Conservation (phyloP, 2,113 vertebrate genomes). For the Heterochromis multidens region DNA sequence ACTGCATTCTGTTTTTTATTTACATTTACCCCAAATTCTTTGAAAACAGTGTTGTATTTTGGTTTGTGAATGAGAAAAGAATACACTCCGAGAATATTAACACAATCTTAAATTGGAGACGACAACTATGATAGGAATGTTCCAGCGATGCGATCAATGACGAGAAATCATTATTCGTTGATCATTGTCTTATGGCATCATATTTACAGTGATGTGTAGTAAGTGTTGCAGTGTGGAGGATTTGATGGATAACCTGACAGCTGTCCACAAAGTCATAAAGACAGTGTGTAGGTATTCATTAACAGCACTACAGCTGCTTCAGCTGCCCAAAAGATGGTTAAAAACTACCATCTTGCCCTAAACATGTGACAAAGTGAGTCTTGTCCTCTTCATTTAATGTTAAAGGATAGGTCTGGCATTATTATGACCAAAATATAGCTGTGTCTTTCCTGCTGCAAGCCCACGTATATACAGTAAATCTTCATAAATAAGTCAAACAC, state of each 20-base stretch:
- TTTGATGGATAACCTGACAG: background rate
- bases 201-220: fast-evolving
- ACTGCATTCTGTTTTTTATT: background rate
- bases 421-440: background rate
- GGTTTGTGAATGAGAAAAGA: background rate
- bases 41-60: background rate
- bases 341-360: background rate
- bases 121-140: background rate
- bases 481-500: background rate
- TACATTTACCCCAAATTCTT: background rate
- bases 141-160: too few relatives aligned
- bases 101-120: background rate
- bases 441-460: background rate
- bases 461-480: background rate
- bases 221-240: background rate
- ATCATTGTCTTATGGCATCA: background rate
- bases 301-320: background rate
- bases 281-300: too few relatives aligned
- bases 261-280: background rate
- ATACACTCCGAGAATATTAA: fast-evolving
- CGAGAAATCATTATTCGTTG: fast-evolving
- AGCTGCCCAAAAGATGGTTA: too few relatives aligned
- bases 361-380: background rate
- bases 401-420: fast-evolving
- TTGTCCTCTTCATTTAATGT: background rate